Base-by-base conservation (phyloP, 2,888 invertebrate species). In the Mythimna albipuncta region DNA sequence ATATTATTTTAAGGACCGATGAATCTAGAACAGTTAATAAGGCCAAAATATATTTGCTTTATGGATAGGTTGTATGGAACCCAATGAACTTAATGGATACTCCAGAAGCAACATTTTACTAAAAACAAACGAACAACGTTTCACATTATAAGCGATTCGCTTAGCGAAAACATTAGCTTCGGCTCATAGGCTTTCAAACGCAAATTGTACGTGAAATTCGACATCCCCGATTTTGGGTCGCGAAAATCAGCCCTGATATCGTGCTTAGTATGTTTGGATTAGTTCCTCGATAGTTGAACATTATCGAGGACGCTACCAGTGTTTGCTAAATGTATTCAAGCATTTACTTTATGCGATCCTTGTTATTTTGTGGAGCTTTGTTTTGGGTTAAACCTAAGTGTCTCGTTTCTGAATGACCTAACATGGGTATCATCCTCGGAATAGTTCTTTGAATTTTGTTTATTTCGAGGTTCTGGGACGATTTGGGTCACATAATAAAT, bases 151-250 rank as follows among this genome's bases (percentile, higher is more conserved):
- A 93, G 93, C 87, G 92, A 93, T 93, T 93, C 92, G 94, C 94
- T 95, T 92, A 94, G 93, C 92, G 90, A 93, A 94, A 95, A 94
- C 94, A 94, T 94, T 95, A 94, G 92, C 92, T 87, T 87, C 89
- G 94, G 92, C 93, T 94, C 93, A 94, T 94, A 94, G 90, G 94
- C 93, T 94, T 93, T 95, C 92, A 90, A 91, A 90, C 91, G 93
- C 91, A 95, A 96, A 95, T 95, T 94, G 94, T 91, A 93, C 94
- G 94, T 95, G 93, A 96, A 95, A 95, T 95, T 95, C 92, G 92
- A 93, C 91, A 92, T 91, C 89, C 91, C 89, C 87, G 88, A 90
- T 92, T 92, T 90, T 86, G 90, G 91, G 88, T 89, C 86, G 90
- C 86, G 87, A 89, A 89, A 91, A 91, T 92, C 88, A 89, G 81